Evolutionary conservation across 2,888 invertebrate genomes (phyloP).

Genomic region (Coenonympha arcania): DNA sequence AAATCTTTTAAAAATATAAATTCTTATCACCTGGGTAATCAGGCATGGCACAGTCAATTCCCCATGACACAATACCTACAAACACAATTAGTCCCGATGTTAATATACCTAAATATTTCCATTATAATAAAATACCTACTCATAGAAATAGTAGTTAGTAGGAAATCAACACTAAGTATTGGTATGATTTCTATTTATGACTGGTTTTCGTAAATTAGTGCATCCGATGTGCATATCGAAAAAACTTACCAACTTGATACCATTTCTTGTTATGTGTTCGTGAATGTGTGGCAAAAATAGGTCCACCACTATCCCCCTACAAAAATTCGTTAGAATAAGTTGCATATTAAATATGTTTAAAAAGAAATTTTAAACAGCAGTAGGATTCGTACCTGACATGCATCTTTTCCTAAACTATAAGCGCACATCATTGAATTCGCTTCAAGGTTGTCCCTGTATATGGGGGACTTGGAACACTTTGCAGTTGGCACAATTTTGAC

Average conservation of each 20-base stretch:
- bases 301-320: conserved; percentile 81
- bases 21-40: conserved; percentile 70
- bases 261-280: conserved; percentile 59
- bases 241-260: conserved; percentile 74
- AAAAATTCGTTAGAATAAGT: not conserved
- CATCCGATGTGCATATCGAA: too few relatives aligned
- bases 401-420: conserved; percentile 72
- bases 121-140: not conserved
- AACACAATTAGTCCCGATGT: conserved; percentile 10
- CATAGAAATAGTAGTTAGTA: not conserved
- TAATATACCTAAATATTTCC: too few relatives aligned
- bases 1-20: too few relatives aligned
- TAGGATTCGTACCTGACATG: conserved; percentile 80
- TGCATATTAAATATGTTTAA: too few relatives aligned
- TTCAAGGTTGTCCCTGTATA: conserved; percentile 60
- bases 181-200: too few relatives aligned
- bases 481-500: conserved; percentile 54
- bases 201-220: too few relatives aligned
- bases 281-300: conserved; percentile 67
- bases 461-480: conserved; percentile 50
- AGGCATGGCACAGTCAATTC: conserved; percentile 78
- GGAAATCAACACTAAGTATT: not conserved
- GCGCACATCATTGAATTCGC: conserved; percentile 75
- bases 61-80: conserved; percentile 79
- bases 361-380: too few relatives aligned